Evolutionary conservation across 2,113 vertebrate species (phyloP).

Genomic region (Fukomys damarensis): DNA sequence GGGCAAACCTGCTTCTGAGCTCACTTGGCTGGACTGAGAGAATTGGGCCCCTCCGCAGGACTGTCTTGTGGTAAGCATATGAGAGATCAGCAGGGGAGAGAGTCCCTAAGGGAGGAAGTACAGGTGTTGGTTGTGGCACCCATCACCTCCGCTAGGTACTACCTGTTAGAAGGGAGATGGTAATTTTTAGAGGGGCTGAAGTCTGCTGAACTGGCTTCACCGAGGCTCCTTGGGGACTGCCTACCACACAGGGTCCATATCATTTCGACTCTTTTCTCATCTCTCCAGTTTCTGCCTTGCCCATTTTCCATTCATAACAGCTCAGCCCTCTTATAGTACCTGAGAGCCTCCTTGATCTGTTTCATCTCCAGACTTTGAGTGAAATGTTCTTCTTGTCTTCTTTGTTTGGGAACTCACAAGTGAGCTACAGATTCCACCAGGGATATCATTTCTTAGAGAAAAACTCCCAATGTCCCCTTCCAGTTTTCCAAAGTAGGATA

Average conservation of each 20-base stretch:
- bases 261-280: not conserved
- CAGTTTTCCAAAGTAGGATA: not conserved
- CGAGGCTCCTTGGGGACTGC: not conserved
- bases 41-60: not conserved
- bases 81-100: not conserved
- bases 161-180: not conserved
- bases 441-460: not conserved
- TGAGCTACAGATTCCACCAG: not conserved
- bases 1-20: not conserved
- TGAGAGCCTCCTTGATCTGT: not conserved
- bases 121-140: not conserved
- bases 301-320: not conserved
- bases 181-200: not conserved
- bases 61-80: not conserved
- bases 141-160: not conserved
- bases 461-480: not conserved
- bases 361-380: not conserved
- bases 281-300: slow-evolving; percentile 15
- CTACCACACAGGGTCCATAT: not conserved
- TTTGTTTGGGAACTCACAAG: not conserved
- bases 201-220: not conserved
- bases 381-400: not conserved
- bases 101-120: not conserved
- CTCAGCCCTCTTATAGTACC: not conserved
- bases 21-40: not conserved